Evolutionary conservation across 2,888 invertebrate genomes (phyloP).

Genomic region (Zelleria hepariella): DNA sequence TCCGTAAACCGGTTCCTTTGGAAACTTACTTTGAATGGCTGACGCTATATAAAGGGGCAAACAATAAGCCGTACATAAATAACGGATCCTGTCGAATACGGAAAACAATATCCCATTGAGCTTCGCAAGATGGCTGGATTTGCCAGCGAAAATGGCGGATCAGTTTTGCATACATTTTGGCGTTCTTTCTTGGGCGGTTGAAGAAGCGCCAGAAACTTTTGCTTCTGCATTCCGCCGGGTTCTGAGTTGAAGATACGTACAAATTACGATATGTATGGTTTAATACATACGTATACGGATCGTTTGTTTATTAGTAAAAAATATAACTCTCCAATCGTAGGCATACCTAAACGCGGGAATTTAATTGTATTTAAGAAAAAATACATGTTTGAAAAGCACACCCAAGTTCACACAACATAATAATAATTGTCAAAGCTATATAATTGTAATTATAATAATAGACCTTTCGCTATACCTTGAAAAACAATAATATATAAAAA

Average conservation of each 20-base stretch:
- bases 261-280: background rate
- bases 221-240: background rate
- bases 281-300: background rate
- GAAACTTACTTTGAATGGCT: constrained; percentile 17
- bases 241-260: background rate
- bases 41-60: constrained; percentile 26
- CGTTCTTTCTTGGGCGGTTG: no score
- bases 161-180: background rate
- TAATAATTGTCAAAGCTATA: no score
- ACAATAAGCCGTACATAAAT: constrained; percentile 59
- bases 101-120: constrained; percentile 55
- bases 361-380: no score
- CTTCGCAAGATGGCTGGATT: constrained; percentile 44
- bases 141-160: constrained; percentile 20
- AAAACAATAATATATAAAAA: no score
- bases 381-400: no score
- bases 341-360: no score
- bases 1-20: constrained; percentile 25
- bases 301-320: no score
- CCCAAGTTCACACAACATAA: no score
- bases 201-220: background rate
- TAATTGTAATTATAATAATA: no score
- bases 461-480: no score
- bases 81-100: constrained; percentile 56
- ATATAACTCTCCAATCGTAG: no score